Percentiles rank a stretch among this genome's conserved stretches.
Conservation (phyloP, 2,113 vertebrate genomes). For the Morone saxatilis region DNA sequence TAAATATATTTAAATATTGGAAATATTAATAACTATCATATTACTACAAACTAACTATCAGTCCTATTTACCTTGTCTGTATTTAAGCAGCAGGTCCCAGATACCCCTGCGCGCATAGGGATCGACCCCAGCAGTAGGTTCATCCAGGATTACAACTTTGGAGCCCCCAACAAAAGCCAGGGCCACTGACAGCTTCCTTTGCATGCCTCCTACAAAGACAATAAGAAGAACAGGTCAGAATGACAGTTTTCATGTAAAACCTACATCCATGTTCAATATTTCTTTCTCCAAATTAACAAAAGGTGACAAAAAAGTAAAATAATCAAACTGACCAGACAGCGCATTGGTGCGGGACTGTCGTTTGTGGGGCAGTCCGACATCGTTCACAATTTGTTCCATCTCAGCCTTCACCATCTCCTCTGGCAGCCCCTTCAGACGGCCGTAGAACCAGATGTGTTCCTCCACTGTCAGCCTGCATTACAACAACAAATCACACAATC, state of each 20-base stretch:
- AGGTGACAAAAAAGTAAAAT: neutral
- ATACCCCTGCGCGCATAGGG: constrained; percentile 97
- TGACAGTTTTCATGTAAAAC: neutral
- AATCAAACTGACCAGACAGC: constrained; percentile 89
- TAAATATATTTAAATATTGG: neutral
- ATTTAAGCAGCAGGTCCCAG: constrained; percentile 97
- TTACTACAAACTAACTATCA: neutral
- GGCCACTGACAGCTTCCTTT: constrained; percentile 97
- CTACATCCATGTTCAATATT: neutral
- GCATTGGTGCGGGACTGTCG: constrained; percentile 90
- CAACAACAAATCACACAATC: neutral
- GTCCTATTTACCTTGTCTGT: constrained; percentile 89
- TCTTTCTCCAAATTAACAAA: neutral
- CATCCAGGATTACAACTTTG: constrained; percentile 97
- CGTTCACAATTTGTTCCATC: constrained; percentile 94
- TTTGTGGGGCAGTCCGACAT: constrained; percentile 95
- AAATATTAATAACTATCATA: neutral
- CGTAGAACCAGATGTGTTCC: constrained; percentile 99
- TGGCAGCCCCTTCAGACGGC: constrained; percentile 92
- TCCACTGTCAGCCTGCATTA: constrained; percentile 94
- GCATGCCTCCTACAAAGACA: constrained; percentile 92
- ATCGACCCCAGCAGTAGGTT: constrained; percentile 97
- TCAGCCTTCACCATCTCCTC: constrained; percentile 93
- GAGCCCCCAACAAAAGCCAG: constrained; percentile 98
- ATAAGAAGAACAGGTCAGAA: neutral